phyloP scores from a whole-genome alignment of 1,140 invertebrate genomes.

The Zaprionus nigranus region DNA sequence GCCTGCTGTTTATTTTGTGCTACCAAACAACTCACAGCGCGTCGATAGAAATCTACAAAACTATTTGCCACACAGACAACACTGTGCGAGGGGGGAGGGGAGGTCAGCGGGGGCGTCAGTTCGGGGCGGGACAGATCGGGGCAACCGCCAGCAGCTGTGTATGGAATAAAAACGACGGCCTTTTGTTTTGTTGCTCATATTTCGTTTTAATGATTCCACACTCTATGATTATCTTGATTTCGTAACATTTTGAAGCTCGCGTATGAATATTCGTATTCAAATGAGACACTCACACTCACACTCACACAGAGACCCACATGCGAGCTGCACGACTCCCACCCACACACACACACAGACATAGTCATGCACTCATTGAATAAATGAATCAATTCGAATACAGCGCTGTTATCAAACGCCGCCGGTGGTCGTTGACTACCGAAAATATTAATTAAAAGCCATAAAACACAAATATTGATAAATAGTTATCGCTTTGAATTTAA shows the following conservation, averaged over 20 bases:
- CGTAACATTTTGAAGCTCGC: constrained; percentile 56
- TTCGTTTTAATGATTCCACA: constrained; percentile 76
- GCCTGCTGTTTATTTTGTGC: constrained; percentile 73
- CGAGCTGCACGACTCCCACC: constrained; percentile 15
- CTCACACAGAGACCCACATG: constrained; percentile 14
- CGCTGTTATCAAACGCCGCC: constrained; percentile 43
- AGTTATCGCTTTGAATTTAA: constrained; percentile 48
- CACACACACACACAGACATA: constrained; percentile 9
- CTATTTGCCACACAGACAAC: constrained; percentile 66
- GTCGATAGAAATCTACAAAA: constrained; percentile 76
- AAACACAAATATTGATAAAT: constrained; percentile 54
- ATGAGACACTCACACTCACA: constrained; percentile 30
- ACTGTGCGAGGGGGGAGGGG: background rate
- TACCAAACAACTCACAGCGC: constrained; percentile 51
- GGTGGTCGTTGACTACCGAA: constrained; percentile 52
- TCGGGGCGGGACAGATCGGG: constrained; percentile 8
- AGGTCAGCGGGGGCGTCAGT: background rate
- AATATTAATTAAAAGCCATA: constrained; percentile 60
- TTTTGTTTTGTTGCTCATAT: constrained; percentile 71
- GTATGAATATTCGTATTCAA: constrained; percentile 48
- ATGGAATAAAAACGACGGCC: constrained; percentile 45
- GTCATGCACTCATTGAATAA: constrained; percentile 13
- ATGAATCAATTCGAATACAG: constrained; percentile 34
- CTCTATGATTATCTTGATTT: constrained; percentile 78
- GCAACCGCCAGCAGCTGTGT: constrained; percentile 45